Evolutionary conservation across 2,888 invertebrate species (phyloP), one percentile per base, ranked within the genome.

Genomic region (Drosophila atripex): DNA sequence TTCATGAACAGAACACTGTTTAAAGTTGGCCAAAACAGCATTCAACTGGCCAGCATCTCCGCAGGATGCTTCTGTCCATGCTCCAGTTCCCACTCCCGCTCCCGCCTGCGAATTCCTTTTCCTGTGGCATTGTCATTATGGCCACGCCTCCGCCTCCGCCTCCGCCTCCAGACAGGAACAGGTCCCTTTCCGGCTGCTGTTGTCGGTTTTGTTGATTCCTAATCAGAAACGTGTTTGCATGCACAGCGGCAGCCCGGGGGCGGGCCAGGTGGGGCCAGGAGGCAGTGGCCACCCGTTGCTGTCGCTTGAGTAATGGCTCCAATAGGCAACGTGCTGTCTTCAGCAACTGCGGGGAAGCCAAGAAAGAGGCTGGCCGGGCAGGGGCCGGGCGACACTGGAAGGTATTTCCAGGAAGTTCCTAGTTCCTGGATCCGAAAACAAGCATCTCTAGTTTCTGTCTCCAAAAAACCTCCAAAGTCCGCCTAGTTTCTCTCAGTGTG

Each of bases 181-280:
- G 55, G 69, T 64, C 46, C 68, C 46, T 68, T 66, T 64, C 69
- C 69, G 45, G 46, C 32, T 65, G 56, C 69, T 55, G 46, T 68
- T 65, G 64, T 65, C 68, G 64, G 46, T 65, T 68, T 47, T 65
- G 80, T 52, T 79, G 80, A 79, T 79, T 86, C 74, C 71, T 79
- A 79, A 79, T 86, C 83, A 83, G 77, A 79, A 79, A 79, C 79
- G 79, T 79, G 78, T 79, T 83, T 71, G 83, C 86, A 85, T 79
- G 77, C 66, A 54, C 74, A 78, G 38, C 30, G 68, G n/a, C 32
- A 21, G 5, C 43, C 8, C 23, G 5, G 12, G 21, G 12, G 16
- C 3, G 4, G 21, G 16, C 1, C n/a, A 12, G 38, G 30, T 30
- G 23, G 32, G 39, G n/a, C n/a, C n/a, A n/a, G 28, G n/a, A 38